A percentile compares a stretch with the other conserved stretches of the same genome.
Conservation (phyloP, 2,797 vertebrate genomes). For the Enteromius anoplus region DNA sequence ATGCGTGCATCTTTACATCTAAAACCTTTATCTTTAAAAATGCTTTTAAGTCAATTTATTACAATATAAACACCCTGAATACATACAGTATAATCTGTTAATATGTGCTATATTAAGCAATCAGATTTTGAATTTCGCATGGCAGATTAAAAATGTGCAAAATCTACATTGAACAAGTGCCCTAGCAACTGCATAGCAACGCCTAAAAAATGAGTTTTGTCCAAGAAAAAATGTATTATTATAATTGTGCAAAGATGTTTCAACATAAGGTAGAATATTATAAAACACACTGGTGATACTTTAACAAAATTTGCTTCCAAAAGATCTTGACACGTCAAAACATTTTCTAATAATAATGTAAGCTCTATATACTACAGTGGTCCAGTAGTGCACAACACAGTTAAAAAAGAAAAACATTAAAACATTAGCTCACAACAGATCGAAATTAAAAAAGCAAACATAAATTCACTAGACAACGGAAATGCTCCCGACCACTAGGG, state of each 20-base stretch:
- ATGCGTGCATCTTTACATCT: neutral
- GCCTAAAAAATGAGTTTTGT: neutral
- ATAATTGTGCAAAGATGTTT: neutral
- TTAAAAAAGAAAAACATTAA: no score
- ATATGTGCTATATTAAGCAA: neutral
- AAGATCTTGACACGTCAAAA: constrained; percentile 79
- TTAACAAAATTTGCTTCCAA: constrained; percentile 75
- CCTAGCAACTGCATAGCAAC: neutral
- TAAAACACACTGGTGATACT: constrained; percentile 67
- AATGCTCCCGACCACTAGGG: no score
- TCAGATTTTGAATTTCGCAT: neutral
- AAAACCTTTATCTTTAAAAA: neutral
- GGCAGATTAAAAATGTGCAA: neutral
- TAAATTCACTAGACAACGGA: no score
- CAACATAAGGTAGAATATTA: constrained; percentile 39
- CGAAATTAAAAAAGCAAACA: no score
- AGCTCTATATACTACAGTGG: constrained; percentile 49
- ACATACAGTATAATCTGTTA: neutral
- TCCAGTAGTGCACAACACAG: no score
- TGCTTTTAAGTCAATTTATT: neutral
- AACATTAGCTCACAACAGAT: no score
- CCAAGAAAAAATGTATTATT: neutral
- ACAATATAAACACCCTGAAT: no score
- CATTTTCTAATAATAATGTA: constrained; percentile 72
- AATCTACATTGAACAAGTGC: neutral